These are phyloP conservation scores for Nomada lathburiana DNA, from an alignment of 2,888 invertebrate genomes.

Conservation along the genomic window DNA sequence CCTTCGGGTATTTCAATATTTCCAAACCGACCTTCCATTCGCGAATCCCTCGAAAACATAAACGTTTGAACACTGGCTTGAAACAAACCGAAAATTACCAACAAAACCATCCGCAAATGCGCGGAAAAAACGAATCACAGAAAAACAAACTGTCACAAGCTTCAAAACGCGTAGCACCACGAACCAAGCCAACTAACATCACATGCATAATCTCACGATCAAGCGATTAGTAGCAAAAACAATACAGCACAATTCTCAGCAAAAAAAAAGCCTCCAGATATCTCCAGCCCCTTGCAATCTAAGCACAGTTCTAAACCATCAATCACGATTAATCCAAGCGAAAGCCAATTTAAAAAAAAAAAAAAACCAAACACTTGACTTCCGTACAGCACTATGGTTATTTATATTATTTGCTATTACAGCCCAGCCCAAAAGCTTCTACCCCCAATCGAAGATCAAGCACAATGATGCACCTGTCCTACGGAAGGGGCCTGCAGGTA, in stretches of 20 bases:
- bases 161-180: not conserved
- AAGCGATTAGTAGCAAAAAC: too few species aligned
- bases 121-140: not conserved
- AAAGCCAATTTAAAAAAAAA: not conserved
- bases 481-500: constrained; percentile 97
- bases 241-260: too few species aligned
- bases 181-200: not conserved
- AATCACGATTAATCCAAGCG: constrained; percentile 1
- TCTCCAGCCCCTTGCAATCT: too few species aligned
- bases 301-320: not conserved
- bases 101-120: too few species aligned
- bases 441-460: not conserved
- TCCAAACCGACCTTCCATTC: too few species aligned
- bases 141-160: not conserved
- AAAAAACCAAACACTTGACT: not conserved
- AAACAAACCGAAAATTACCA: too few species aligned
- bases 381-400: not conserved
- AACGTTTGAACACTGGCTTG: too few species aligned
- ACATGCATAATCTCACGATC: not conserved
- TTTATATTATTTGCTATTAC: too few species aligned
- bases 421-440: not conserved
- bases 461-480: constrained; percentile 91
- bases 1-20: too few species aligned
- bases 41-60: too few species aligned
- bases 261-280: too few species aligned